Base-by-base conservation (phyloP, 1,140 invertebrate genomes). In the Brachystomella parvula region DNA sequence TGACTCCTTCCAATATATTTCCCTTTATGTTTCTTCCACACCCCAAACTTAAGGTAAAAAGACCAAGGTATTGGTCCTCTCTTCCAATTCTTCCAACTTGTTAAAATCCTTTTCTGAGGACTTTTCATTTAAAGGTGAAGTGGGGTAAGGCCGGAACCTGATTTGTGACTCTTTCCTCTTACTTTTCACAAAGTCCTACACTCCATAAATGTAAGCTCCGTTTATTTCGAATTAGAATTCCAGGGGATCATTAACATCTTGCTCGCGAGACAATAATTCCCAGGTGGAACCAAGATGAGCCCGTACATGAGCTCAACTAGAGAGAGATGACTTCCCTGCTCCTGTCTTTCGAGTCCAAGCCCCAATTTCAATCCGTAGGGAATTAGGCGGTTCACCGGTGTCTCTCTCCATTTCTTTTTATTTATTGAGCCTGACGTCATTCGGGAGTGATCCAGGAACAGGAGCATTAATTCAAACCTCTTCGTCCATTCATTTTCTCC, bases 41-140 rank as follows among this genome's bases (percentile, higher is more conserved):
- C 49, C 49, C 49, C n/a, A n/a, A 53, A 53, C 24, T 53, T 53
- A 53, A 24, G 49, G 49, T 6, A 26, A 53, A 53, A 53, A 44
- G 39, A n/a, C 12, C 15, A n/a, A 53, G 49, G 49, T 53, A 53
- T 53, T 26, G 49, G 49, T 53, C 24, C 49, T 12, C n/a, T n/a
- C n/a, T 44, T 44, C n/a, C 49, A 53, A 53, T 53, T 53, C 49
- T 53, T 53, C 39, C 39, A 44, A 44, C 9, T 12, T n/a, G 9
- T n/a, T n/a, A 44, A n/a, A 44, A 44, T n/a, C 39, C n/a, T 44
- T n/a, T 44, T 9, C 39, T 44, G 39, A n/a, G n/a, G 39, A 9
- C 39, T n/a, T 44, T 44, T n/a, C 9, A 44, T 9, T 44, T n/a
- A 15, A 19, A 15, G 6, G 49, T 53, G 21, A 26, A 53, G 6